Base-by-base conservation (phyloP, 2,888 invertebrate genomes). In the Agrotis segetum region DNA sequence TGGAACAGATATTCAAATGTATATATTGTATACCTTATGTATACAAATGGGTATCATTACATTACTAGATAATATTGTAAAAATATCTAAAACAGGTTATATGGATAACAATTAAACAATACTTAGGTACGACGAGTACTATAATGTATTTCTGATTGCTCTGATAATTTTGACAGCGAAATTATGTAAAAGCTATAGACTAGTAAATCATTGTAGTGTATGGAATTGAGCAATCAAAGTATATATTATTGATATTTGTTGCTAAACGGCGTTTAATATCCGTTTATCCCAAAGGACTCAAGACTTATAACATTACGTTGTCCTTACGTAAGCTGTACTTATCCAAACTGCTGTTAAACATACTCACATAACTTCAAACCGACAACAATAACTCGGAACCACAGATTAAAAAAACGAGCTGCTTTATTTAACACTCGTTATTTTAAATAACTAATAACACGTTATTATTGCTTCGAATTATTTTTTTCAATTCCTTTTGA, bases 271-370 rank as follows among this genome's bases (percentile, higher is more conserved):
- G 49, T 52, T 52, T 44, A 24, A 21, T 19, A 24, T 14, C 16
- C 19, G 53, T 17, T 68, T 14, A 65, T 74, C 67, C 55, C 60
- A n/a, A 24, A 74, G 75, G 82, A 82, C 64, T 70, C 74, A 83
- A 87, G 85, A 88, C 74, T 88, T 89, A 83, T 84, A 88, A 85
- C 86, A 84, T 82, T 86, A 82, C 77, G 76, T 74, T 86, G 74
- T 84, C 88, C 95, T 95, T 96, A 96, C 95, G 95, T 96, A 96
- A 96, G 94, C 89, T 77, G 76, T 82, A 86, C 88, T 92, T 91
- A 91, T 90, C 91, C 89, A 84, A 89, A 91, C 85, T 85, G 84
- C 86, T 71, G 87, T 88, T 87, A 88, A 67, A 91, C 87, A 94
- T 95, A 95, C 95, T 95, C 89, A 96, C 95, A 90, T 89, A 88